A percentile compares a stretch with the other conserved stretches of the same genome.
phyloP scores from a whole-genome alignment of 2,113 vertebrate species.

The Chionomys nivalis region DNA sequence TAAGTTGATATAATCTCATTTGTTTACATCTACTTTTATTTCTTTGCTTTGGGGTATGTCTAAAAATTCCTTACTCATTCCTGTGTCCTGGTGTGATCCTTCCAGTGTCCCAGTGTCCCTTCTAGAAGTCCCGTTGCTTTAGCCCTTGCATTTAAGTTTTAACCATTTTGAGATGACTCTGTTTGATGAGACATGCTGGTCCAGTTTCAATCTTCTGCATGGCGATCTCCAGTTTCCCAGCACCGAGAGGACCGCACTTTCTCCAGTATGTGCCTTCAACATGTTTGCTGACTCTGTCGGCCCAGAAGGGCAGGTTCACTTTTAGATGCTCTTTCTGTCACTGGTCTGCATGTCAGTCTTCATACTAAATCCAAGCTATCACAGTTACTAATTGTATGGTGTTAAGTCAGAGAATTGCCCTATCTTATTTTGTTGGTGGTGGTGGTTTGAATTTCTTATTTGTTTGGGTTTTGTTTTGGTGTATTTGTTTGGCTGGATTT shows the following conservation, averaged over 20 bases:
- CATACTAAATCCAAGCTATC: neutral
- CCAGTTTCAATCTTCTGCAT: neutral
- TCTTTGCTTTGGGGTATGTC: neutral
- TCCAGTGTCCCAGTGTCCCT: neutral
- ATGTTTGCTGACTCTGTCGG: neutral
- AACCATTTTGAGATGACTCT: neutral
- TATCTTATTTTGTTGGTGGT: neutral
- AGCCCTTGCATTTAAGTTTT: neutral
- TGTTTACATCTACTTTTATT: neutral
- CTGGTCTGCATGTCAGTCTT: neutral
- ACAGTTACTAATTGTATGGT: neutral
- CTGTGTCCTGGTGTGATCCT: neutral
- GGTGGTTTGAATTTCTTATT: neutral
- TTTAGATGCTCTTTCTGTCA: neutral
- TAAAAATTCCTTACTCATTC: neutral
- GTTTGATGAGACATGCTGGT: neutral
- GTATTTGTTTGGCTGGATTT: neutral
- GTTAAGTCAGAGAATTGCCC: neutral
- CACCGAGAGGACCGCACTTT: neutral
- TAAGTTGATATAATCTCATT: neutral
- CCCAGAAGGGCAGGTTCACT: neutral
- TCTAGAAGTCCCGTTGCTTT: neutral
- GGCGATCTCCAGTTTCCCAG: neutral
- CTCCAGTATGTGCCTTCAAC: neutral
- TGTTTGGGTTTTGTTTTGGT: neutral